These are phyloP conservation scores for Malacoctenus gilli DNA, from an alignment of 2,797 vertebrate species.

Conservation along the genomic window DNA sequence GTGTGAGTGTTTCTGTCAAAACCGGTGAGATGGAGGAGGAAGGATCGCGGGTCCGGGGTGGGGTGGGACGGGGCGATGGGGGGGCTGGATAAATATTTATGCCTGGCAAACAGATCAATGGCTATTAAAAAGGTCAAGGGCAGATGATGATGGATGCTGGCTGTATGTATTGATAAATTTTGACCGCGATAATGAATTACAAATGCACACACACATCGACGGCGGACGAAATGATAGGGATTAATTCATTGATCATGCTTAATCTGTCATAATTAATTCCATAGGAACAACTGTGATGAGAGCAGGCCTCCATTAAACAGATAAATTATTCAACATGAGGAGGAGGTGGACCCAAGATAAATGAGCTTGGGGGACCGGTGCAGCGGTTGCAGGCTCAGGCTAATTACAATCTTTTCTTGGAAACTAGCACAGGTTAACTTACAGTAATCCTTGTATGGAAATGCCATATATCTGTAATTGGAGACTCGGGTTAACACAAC, in stretches of 20 bases:
- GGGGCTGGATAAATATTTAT: slow-evolving; percentile 75
- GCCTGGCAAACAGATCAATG: slow-evolving; percentile 77
- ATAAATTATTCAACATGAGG: slow-evolving; percentile 76
- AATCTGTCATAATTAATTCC: slow-evolving; percentile 79
- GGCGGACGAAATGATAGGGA: slow-evolving; percentile 66
- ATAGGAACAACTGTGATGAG: slow-evolving; percentile 75
- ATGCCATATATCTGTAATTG: slow-evolving; percentile 47
- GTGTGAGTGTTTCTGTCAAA: slow-evolving; percentile 46
- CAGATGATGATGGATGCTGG: slow-evolving; percentile 73
- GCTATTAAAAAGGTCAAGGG: slow-evolving; percentile 80
- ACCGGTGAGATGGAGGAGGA: slow-evolving; percentile 40
- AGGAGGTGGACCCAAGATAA: slow-evolving; percentile 67
- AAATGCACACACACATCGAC: slow-evolving; percentile 41
- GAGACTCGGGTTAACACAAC: slow-evolving; percentile 45
- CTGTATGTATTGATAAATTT: slow-evolving; percentile 73
- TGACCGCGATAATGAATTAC: slow-evolving; percentile 66
- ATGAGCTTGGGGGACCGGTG: slow-evolving; percentile 65
- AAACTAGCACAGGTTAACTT: slow-evolving; percentile 70
- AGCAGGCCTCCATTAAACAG: slow-evolving; percentile 70
- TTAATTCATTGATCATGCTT: slow-evolving; percentile 73
- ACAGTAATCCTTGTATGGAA: slow-evolving; percentile 45
- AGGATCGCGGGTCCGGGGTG: too few relatives aligned
- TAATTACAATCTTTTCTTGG: slow-evolving; percentile 75
- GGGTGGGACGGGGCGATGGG: slow-evolving; percentile 34
- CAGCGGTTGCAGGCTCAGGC: slow-evolving; percentile 62